Evolutionary conservation across 2,888 invertebrate genomes (phyloP).

Genomic region (Drosophila atroscutellata): DNA sequence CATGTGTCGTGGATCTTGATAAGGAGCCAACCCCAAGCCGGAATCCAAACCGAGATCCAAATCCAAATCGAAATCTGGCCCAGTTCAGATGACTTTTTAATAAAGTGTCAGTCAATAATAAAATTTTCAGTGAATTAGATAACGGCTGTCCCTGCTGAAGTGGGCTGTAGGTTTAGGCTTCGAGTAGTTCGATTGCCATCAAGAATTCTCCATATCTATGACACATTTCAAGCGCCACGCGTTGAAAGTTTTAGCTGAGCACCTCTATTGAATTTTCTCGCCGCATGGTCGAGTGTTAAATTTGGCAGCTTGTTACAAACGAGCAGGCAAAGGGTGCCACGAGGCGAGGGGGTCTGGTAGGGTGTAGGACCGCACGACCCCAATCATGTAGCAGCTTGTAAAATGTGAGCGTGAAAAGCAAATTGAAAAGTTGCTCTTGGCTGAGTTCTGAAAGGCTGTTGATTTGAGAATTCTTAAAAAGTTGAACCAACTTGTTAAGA

Average conservation of each 20-base stretch:
- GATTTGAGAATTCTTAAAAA: conserved; percentile 62
- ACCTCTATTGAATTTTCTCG: conserved; percentile 42
- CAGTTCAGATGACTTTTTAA: conserved; percentile 65
- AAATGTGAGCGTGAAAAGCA: conserved; percentile 73
- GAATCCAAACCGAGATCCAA: conserved; percentile 20
- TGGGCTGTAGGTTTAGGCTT: not conserved
- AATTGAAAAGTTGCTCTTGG: conserved; percentile 68
- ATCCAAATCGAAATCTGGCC: conserved; percentile 54
- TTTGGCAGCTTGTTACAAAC: conserved; percentile 73
- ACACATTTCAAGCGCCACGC: conserved; percentile 45
- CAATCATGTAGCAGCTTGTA: conserved; percentile 78
- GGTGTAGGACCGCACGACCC: conserved; percentile 55
- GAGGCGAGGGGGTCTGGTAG: not conserved
- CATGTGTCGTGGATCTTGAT: conserved; percentile 75
- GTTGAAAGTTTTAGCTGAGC: conserved; percentile 69
- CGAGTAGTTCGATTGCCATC: conserved; percentile 23
- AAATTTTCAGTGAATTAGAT: conserved; percentile 61
- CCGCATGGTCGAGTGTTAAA: conserved; percentile 66
- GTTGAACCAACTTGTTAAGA: conserved; percentile 48
- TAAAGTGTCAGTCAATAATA: conserved; percentile 75
- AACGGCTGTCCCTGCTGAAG: conserved; percentile 12
- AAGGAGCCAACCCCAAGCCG: conserved; percentile 46
- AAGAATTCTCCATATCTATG: conserved; percentile 26
- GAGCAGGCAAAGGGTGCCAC: not conserved
- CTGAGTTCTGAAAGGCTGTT: conserved; percentile 65